Percentiles rank a stretch among this genome's conserved stretches.
These are phyloP conservation scores for Ibidorhyncha struthersii DNA, from an alignment of 2,113 vertebrate species.

Conservation along the genomic window DNA sequence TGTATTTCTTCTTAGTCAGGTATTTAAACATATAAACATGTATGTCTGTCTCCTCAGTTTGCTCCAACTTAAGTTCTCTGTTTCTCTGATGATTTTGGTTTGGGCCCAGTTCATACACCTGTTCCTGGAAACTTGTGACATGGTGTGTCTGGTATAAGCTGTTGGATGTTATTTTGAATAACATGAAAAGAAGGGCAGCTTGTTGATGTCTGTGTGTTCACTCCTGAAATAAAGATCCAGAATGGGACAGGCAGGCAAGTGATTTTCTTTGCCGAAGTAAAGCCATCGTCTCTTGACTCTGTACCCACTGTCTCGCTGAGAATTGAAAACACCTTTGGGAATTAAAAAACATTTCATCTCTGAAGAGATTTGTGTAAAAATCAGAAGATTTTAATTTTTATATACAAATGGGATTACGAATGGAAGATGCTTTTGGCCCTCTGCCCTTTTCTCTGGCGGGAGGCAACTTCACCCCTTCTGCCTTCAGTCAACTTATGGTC, in stretches of 20 bases:
- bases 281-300: accelerated
- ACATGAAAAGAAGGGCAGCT: neutral
- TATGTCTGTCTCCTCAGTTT: neutral
- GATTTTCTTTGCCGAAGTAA: neutral
- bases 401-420: neutral
- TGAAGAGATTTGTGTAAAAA: neutral
- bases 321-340: neutral
- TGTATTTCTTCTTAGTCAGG: neutral
- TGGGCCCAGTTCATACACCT: neutral
- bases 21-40: neutral
- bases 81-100: neutral
- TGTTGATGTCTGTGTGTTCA: accelerated
- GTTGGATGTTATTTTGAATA: neutral
- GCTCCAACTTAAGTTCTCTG: neutral
- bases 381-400: neutral
- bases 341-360: neutral
- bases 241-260: neutral
- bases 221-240: neutral
- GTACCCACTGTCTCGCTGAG: accelerated
- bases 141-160: neutral
- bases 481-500: accelerated
- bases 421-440: neutral
- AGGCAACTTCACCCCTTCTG: neutral
- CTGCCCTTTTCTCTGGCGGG: accelerated
- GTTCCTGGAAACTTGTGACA: neutral